Conservation (phyloP, 2,888 invertebrate genomes). For the Diaprepes abbreviatus region DNA sequence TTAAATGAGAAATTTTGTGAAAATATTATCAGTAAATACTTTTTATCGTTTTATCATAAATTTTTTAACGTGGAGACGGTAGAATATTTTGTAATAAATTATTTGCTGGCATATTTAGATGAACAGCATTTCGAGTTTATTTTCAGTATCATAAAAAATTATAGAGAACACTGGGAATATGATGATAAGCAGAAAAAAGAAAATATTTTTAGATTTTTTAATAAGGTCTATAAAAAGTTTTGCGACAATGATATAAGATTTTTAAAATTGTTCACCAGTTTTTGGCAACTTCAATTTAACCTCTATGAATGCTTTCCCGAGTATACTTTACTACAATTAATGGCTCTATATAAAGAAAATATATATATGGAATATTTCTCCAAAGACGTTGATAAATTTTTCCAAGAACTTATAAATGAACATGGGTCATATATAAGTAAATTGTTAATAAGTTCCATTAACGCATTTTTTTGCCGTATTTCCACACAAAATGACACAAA, state of each 20-base stretch:
- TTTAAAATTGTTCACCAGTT: conserved; percentile 3
- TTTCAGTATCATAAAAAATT: conserved; percentile 16
- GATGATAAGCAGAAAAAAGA: not conserved
- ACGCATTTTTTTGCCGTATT: not conserved
- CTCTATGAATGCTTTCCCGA: conserved; percentile 25
- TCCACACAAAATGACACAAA: not conserved
- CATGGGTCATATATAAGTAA: conserved; percentile 22
- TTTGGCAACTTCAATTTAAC: conserved; percentile 27
- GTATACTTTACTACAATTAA: conserved; percentile 9
- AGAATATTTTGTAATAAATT: conserved; percentile 23
- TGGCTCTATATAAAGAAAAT: conserved; percentile 12
- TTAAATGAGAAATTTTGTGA: too few species aligned
- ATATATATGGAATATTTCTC: conserved; percentile 1
- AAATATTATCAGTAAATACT: conserved; percentile 10
- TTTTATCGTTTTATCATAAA: not conserved
- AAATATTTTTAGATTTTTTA: conserved; percentile 24
- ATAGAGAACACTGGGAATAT: not conserved
- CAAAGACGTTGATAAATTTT: conserved; percentile 8
- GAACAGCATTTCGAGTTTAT: conserved; percentile 15
- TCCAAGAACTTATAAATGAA: conserved; percentile 10
- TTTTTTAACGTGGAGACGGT: not conserved
- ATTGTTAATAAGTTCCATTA: conserved; percentile 3
- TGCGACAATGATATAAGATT: conserved; percentile 1
- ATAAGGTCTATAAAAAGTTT: not conserved
- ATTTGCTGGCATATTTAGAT: conserved; percentile 11